Conservation (phyloP, 2,113 vertebrate genomes). For the Dipodomys merriami region DNA sequence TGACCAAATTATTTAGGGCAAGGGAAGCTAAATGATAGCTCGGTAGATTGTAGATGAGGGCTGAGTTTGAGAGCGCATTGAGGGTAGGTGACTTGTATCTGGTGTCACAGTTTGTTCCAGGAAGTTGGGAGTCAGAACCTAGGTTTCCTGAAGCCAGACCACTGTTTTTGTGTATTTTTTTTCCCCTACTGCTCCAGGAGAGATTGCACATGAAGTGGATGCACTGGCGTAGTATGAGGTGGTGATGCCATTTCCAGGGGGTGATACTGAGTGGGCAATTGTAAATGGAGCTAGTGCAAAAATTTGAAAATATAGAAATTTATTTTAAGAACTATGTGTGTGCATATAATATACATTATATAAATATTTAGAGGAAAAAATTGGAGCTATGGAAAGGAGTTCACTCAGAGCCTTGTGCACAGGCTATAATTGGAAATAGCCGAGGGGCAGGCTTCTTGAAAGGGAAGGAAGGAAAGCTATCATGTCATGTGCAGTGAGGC, state of each 20-base stretch:
- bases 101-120: not conserved
- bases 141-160: not conserved
- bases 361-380: constrained; percentile 5
- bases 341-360: not conserved
- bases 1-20: not conserved
- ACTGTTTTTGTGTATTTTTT: not conserved
- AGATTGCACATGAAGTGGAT: not conserved
- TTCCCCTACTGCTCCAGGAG: not conserved
- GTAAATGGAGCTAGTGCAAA: constrained; percentile 5
- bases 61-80: not conserved
- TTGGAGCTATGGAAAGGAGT: not conserved
- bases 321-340: not conserved
- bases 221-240: not conserved
- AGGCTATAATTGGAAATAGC: constrained; percentile 39
- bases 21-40: not conserved
- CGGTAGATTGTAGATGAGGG: not conserved
- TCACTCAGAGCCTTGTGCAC: not conserved
- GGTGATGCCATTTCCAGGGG: not conserved
- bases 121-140: constrained; percentile 38
- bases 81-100: not conserved
- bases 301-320: not conserved
- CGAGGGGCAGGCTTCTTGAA: not conserved
- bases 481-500: not conserved
- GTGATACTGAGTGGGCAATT: not conserved
- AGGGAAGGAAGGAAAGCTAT: not conserved